These are phyloP conservation scores for Ditula angustiorana DNA, from an alignment of 2,888 invertebrate genomes.

Conservation along the genomic window DNA sequence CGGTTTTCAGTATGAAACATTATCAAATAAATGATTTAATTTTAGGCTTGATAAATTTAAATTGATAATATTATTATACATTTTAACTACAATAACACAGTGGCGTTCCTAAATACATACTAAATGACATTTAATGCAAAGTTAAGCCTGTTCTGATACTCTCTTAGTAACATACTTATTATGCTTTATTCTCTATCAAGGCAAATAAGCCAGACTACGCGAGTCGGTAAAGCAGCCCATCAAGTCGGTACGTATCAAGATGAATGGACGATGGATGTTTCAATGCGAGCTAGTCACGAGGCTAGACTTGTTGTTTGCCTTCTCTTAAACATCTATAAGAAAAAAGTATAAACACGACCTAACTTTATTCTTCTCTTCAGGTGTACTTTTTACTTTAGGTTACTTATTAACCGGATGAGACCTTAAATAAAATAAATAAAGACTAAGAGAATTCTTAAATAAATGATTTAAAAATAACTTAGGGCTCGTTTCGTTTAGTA, in stretches of 20 bases:
- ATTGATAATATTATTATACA: constrained; percentile 32
- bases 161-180: background rate
- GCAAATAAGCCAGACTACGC: background rate
- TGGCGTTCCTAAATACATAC: constrained; percentile 50
- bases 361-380: background rate
- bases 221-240: background rate
- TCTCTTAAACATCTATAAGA: background rate
- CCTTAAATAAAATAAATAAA: constrained; percentile 23
- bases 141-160: constrained; percentile 1
- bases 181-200: background rate
- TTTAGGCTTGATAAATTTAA: constrained; percentile 10
- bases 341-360: background rate
- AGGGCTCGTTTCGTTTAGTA: background rate
- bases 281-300: background rate
- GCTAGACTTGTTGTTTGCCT: background rate
- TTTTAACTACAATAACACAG: constrained; percentile 59
- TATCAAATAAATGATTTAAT: constrained; percentile 29
- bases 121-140: constrained; percentile 41
- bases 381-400: background rate
- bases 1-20: constrained; percentile 47
- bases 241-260: background rate
- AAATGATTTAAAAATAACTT: background rate
- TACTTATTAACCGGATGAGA: constrained; percentile 4
- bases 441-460: constrained; percentile 7
- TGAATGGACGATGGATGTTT: background rate